Evolutionary conservation across 2,888 invertebrate species (phyloP), one percentile per base, ranked within the genome.

Genomic region (Drosophila barbarae): DNA sequence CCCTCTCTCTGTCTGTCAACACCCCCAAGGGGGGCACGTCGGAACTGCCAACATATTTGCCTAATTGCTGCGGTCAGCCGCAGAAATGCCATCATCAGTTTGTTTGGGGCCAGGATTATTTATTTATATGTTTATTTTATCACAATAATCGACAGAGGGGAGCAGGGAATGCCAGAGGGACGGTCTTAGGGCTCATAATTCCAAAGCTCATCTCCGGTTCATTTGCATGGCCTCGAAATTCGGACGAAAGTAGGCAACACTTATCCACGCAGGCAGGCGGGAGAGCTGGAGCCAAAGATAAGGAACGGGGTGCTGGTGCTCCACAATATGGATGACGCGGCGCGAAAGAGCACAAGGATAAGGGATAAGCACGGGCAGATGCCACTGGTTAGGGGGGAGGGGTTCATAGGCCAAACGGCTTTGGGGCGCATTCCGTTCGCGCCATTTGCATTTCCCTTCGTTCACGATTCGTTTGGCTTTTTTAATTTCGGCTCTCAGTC

Each of bases 21-120:
- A 39, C 18, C 60, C 59, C 13, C 26, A 5, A 5, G 32, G 26
- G 44, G 46, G 28, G n/a, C 12, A 12, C n/a, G 18, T 18, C 18
- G 46, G 5, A 32, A 47, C 46, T 47, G 46, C 30, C 30, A 39
- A 58, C 59, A 69, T 68, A 66, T 66, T 65, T 53, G 65, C 58
- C 71, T 84, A 78, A 78, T 82, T 82, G 84, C 55, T 73, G 83
- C 38, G 79, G 79, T 79, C 76, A 53, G 53, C 73, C 44, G 55
- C 68, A 70, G 46, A 64, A 75, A 69, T 63, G 72, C 66, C 59
- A 66, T 70, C 47, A 47, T 39, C 65, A 23, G 41, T 41, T 41
- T 41, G 42, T 2, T 13, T 23, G 60, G 46, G 58, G 51, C 21
- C 44, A 59, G 51, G 71, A 71, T 79, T 79, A 76, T 84, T 82